These are phyloP conservation scores for Tridacna crocea DNA, from an alignment of 2,888 invertebrate species.

Conservation along the genomic window DNA sequence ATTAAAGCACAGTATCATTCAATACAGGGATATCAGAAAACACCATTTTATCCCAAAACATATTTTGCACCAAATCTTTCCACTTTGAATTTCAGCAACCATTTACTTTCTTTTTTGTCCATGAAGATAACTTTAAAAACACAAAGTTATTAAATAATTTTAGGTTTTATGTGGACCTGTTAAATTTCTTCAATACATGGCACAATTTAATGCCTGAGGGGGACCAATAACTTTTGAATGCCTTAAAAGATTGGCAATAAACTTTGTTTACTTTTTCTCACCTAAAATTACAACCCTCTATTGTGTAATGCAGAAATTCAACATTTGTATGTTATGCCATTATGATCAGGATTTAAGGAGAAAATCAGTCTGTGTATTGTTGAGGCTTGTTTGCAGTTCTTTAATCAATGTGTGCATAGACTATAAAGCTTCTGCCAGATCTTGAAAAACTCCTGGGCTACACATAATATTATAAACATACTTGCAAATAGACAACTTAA, in stretches of 20 bases:
- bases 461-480: neutral
- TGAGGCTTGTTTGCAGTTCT: constrained; percentile 30
- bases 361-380: constrained; percentile 52
- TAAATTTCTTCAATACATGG: no score
- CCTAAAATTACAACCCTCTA: constrained; percentile 35
- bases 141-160: no score
- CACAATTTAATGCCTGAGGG: neutral
- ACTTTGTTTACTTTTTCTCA: constrained; percentile 41
- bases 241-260: neutral
- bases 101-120: no score
- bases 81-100: no score
- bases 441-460: constrained; percentile 9
- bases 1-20: no score
- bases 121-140: no score
- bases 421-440: neutral
- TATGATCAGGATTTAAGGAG: constrained; percentile 44
- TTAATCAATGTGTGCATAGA: constrained; percentile 32
- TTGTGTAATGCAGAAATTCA: constrained; percentile 9
- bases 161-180: no score
- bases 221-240: neutral
- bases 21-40: no score
- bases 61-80: no score
- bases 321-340: neutral
- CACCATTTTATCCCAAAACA: no score
- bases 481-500: neutral